Evolutionary conservation across 2,113 vertebrate species (phyloP), one percentile per base, ranked within the genome.

Genomic region (Lepus americanus): DNA sequence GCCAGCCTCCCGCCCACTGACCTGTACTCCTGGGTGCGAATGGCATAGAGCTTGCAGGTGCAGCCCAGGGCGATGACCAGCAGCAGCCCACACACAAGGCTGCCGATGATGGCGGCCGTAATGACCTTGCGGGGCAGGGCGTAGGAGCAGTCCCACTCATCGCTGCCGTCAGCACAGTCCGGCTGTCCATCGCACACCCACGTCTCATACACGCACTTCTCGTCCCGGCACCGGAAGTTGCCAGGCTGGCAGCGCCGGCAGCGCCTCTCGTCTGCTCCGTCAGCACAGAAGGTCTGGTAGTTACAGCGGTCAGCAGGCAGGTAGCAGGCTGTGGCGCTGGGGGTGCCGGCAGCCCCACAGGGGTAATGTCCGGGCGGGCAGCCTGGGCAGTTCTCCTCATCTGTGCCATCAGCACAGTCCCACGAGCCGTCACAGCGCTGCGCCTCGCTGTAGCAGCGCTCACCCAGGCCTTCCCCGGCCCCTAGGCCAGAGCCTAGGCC

Each of bases 101-200:
- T 99, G 95, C 99, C 99, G 1, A 99, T 99, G 0, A 99, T 99
- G 0, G 99, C 99, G 0, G 99, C 99, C 0, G 99, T 99, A 94
- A 99, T 99, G 97, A 99, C 99, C 97, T 99, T 99, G 23, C 99
- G 98, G 14, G 99, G 99, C 82, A 99, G 98, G 73, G 98, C 98
- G 39, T 99, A 98, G 9, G 99, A 97, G 97, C 99, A 99, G 97
- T 99, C 98, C 89, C 98, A 97, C 95, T 99, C 99, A 33, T 99
- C 99, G 0, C 98, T 99, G 31, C 98, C 98, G 0, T 99, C 99
- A 0, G 99, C 98, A 29, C 99, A 99, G 97, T 99, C 99, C 6
- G 98, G 98, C 97, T 99, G 99, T 29, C 99, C 99, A 0, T 99
- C 99, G 5, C 99, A 99, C 59, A 99, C 99, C 99, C 99, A 99